Evolutionary conservation across 2,888 invertebrate species (phyloP), one percentile per base, ranked within the genome.

Genomic region (Euclidia mi): DNA sequence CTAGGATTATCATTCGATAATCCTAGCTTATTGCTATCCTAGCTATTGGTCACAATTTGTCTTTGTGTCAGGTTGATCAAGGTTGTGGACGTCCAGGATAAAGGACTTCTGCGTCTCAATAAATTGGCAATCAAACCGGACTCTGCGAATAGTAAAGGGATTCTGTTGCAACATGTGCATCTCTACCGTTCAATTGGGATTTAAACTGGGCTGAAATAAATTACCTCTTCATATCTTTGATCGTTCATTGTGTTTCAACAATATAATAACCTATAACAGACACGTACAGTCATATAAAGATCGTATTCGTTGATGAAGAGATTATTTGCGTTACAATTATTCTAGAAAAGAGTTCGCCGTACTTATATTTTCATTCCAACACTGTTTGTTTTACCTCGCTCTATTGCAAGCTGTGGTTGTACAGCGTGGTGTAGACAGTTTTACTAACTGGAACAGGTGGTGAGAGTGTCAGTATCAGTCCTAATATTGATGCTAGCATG

Each of bases 31-130:
- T n/a, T n/a, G n/a, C n/a, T n/a, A n/a, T n/a, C n/a, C n/a, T n/a
- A n/a, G n/a, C n/a, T n/a, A 74, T 75, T 73, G 72, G 66, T 68
- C 66, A 57, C 79, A 76, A 84, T 82, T 84, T 84, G 78, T 84
- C 82, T 83, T 76, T 70, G 62, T 75, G 79, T 74, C 81, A 62
- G 60, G 65, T 69, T 78, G 78, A 78, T 73, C 68, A 60, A 58
- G 56, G 56, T 60, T 71, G 71, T 63, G 63, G 51, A 67, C 71
- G 69, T 66, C 50, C 44, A 64, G 76, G 81, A 81, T 80, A 81
- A 79, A 77, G 74, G 67, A 61, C 58, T 42, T 18, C 18, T 35
- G 65, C 53, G 40, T 65, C 66, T 79, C 77, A 66, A 76, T 82
- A 78, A 79, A 82, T 81, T 80, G 79, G 60, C 77, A 79, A 82